Base-by-base conservation (phyloP, 2,888 invertebrate genomes). In the Bombylius discolor region DNA sequence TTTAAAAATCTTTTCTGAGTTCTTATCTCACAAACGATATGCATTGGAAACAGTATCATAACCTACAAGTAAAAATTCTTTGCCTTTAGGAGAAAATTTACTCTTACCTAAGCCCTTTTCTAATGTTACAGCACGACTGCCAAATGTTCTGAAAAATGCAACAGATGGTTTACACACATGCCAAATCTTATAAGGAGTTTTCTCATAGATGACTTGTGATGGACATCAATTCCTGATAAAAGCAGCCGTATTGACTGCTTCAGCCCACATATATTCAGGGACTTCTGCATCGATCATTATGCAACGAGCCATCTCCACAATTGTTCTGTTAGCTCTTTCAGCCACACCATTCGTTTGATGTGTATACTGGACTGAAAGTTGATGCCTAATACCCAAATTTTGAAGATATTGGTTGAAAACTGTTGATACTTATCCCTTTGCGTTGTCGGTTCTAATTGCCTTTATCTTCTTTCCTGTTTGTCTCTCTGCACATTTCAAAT, bases 281-380 rank as follows among this genome's bases (percentile, higher is more conserved):
- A 67, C 33, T 11, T 58, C 53, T 13, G 63, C 56, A 44, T 62
- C 62, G 5, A 63, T 47, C 12, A 66, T 49, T 63, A 68, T 62
- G n/a, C 62, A 63, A 46, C 65, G 56, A 6, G 62, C 60, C 53
- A 61, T 62, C 23, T 64, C 66, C 14, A 63, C 52, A 32, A 65
- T 49, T 7, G 62, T 63, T 49, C 62, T 32, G 42, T 65, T 66
- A 9, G 59, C 61, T 12, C 65, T 45, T 56, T 64, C 64, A 0
- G 64, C 62, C 12, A 65, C 59, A 12, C 64, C 64, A 48, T 65
- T 66, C 55, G 64, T 64, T 14, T 64, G 59, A 11, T 63, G 62
- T n/a, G 62, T 58, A 50, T 63, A 63, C 57, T 49, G 33, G 4
- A 34, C n/a, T 8, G 62, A 62, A 45, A 54, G 58, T 46, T 64